phyloP scores from a whole-genome alignment of 2,888 invertebrate genomes.

The Chydorus sphaericus region DNA sequence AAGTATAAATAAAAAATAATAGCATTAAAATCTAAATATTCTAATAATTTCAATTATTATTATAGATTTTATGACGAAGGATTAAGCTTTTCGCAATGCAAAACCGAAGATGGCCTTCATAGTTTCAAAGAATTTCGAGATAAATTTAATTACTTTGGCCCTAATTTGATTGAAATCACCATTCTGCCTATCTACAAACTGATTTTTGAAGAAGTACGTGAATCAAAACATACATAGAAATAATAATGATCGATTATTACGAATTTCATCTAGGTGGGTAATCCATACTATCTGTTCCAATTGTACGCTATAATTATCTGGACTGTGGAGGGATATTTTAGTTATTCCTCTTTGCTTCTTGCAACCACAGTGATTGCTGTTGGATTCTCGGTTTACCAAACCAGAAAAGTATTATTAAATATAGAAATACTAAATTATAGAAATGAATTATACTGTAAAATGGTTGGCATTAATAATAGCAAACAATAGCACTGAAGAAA shows the following conservation, averaged over 20 bases:
- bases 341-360: constrained; percentile 31
- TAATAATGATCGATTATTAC: neutral
- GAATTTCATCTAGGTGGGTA: constrained; percentile 26
- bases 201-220: constrained; percentile 13
- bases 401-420: constrained; percentile 24
- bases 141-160: constrained; percentile 1
- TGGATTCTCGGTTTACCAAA: constrained; percentile 24
- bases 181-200: constrained; percentile 4
- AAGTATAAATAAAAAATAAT: constrained; percentile 23
- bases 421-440: no score
- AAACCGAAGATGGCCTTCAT: neutral
- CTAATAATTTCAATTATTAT: neutral
- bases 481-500: constrained; percentile 31
- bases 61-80: constrained; percentile 5
- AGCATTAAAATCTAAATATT: neutral
- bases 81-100: neutral
- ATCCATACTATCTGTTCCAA: constrained; percentile 37
- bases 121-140: neutral
- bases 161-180: constrained; percentile 13
- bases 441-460: no score
- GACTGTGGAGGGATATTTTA: constrained; percentile 31
- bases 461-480: no score
- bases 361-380: constrained; percentile 26
- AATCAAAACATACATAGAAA: no score
- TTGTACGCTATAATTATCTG: constrained; percentile 32